These are phyloP conservation scores for Plusia festucae DNA, from an alignment of 2,888 invertebrate genomes.

Conservation along the genomic window DNA sequence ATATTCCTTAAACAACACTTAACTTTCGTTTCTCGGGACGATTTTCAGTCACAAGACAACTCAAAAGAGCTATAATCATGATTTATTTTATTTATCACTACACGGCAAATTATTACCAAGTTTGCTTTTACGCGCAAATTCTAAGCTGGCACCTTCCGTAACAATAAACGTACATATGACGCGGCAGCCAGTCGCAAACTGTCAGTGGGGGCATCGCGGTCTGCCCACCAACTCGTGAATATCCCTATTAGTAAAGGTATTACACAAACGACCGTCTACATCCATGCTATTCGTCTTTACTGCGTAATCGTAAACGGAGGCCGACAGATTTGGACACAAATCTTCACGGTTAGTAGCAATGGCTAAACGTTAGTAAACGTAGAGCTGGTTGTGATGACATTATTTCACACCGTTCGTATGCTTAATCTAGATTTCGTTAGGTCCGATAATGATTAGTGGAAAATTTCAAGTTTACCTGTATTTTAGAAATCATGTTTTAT, in stretches of 20 bases:
- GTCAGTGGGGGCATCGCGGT: slow-evolving; percentile 68
- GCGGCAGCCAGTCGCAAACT: slow-evolving; percentile 77
- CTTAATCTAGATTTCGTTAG: slow-evolving; percentile 43
- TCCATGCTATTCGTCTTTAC: slow-evolving; percentile 72
- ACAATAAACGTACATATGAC: slow-evolving; percentile 71
- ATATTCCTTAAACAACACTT: slow-evolving; percentile 41
- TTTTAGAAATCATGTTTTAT: background rate
- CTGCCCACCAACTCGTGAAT: slow-evolving; percentile 73
- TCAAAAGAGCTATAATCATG: slow-evolving; percentile 62
- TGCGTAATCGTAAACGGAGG: slow-evolving; percentile 72
- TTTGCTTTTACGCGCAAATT: slow-evolving; percentile 39
- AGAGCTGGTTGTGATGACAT: slow-evolving; percentile 41
- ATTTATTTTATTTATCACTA: slow-evolving; percentile 74
- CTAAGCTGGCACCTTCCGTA: slow-evolving; percentile 41
- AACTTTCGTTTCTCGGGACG: slow-evolving; percentile 41
- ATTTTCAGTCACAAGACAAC: slow-evolving; percentile 69
- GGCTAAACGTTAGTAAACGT: slow-evolving; percentile 50
- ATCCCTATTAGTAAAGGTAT: slow-evolving; percentile 78
- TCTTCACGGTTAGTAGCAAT: slow-evolving; percentile 53
- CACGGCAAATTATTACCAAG: slow-evolving; percentile 43
- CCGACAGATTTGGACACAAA: slow-evolving; percentile 67
- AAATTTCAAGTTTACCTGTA: background rate
- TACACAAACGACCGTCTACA: slow-evolving; percentile 73
- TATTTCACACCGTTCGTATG: slow-evolving; percentile 41
- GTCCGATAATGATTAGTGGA: slow-evolving; percentile 1